phyloP scores from a whole-genome alignment of 2,888 invertebrate species.

The Dione vanillae region DNA sequence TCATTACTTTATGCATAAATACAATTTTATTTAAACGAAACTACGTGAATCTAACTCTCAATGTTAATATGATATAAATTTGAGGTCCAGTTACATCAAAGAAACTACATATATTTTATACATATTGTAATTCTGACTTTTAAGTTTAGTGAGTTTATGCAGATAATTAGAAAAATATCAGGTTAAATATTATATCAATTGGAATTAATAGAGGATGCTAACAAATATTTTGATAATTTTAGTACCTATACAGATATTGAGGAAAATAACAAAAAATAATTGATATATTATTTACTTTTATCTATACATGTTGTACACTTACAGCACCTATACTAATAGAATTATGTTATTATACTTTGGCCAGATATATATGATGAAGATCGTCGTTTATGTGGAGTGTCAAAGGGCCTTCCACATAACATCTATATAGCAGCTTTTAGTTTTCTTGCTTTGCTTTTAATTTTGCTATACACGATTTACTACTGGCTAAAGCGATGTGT shows the following conservation, averaged over 20 bases:
- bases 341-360: neutral
- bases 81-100: too few relatives aligned
- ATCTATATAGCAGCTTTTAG: constrained; percentile 70
- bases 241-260: neutral
- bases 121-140: too few relatives aligned
- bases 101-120: too few relatives aligned
- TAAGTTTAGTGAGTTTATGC: too few relatives aligned
- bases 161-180: too few relatives aligned
- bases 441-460: constrained; percentile 65
- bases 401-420: constrained; percentile 57
- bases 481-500: constrained; percentile 77
- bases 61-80: too few relatives aligned
- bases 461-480: constrained; percentile 64
- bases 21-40: neutral
- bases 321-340: neutral
- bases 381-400: constrained; percentile 62
- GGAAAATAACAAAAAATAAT: neutral
- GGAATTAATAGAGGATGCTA: too few relatives aligned
- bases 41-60: too few relatives aligned
- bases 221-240: too few relatives aligned
- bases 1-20: neutral
- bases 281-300: neutral
- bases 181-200: too few relatives aligned
- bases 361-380: constrained; percentile 77
- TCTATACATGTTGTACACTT: neutral